These are phyloP conservation scores for Phalacrocorax aristotelis DNA, from an alignment of 2,113 vertebrate genomes.

Conservation along the genomic window DNA sequence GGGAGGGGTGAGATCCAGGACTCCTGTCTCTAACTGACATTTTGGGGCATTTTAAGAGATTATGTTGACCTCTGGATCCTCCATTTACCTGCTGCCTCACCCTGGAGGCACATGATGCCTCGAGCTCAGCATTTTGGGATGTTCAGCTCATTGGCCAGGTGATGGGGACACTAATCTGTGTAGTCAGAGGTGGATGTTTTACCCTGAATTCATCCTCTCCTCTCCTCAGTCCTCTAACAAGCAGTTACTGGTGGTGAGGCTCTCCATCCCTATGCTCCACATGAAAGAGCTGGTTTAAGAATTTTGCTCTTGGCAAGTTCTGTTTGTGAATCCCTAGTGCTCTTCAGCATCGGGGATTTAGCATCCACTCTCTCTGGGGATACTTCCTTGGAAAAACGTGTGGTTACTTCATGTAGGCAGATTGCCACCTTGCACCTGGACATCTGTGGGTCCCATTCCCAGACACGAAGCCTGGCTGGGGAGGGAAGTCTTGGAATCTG, in stretches of 20 bases:
- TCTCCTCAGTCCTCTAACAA: neutral
- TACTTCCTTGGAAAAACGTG: neutral
- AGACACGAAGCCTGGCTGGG: neutral
- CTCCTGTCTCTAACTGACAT: neutral
- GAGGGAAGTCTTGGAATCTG: neutral
- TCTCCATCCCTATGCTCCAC: neutral
- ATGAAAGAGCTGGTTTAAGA: neutral
- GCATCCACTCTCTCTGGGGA: neutral
- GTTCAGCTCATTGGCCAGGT: neutral
- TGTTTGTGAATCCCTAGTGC: neutral
- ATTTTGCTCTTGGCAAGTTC: neutral
- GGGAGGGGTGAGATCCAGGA: neutral
- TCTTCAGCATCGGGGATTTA: neutral
- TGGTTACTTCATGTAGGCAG: neutral
- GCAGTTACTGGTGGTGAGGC: neutral
- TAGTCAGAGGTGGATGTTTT: neutral
- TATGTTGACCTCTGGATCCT: neutral
- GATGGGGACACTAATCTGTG: neutral
- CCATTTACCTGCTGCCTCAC: neutral
- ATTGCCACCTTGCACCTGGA: neutral
- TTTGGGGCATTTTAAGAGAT: neutral
- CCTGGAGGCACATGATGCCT: rapidly evolving
- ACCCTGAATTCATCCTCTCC: neutral
- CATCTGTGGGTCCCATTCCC: neutral
- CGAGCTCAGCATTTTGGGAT: neutral